phyloP scores from a whole-genome alignment of 2,797 vertebrate genomes.

The Eremophila alpestris region DNA sequence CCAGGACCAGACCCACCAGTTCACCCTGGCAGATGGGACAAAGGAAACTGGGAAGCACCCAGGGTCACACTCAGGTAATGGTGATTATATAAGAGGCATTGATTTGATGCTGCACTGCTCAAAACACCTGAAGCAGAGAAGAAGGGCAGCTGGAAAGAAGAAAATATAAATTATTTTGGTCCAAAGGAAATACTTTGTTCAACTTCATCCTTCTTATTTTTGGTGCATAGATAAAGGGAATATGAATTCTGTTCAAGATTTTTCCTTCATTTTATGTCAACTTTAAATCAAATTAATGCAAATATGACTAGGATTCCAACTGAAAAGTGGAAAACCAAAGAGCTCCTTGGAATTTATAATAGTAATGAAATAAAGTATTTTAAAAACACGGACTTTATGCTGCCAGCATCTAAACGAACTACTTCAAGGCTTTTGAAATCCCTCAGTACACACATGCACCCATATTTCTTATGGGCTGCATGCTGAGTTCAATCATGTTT shows the following conservation, averaged over 20 bases:
- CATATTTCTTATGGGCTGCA: not conserved
- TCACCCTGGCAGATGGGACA: not conserved
- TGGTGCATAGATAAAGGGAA: not conserved
- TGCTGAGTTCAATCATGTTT: not conserved
- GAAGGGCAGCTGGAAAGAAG: not conserved
- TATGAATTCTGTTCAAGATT: not conserved
- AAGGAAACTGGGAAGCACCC: not conserved
- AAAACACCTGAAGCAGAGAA: not conserved
- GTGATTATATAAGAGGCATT: not conserved
- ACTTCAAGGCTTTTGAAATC: conserved; percentile 13
- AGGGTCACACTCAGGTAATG: not conserved
- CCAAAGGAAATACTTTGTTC: not conserved
- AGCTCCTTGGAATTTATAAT: not conserved
- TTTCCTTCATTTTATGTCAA: not conserved
- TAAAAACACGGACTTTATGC: not conserved
- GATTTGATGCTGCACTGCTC: not conserved
- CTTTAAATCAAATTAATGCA: conserved; percentile 20
- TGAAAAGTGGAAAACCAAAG: not conserved
- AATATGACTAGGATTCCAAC: not conserved
- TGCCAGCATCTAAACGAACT: not conserved
- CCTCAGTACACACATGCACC: not conserved
- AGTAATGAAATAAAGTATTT: not conserved
- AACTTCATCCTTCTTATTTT: not conserved
- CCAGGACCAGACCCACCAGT: not conserved
- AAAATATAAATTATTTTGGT: not conserved